These are phyloP conservation scores for Hydractinia echinata DNA, from an alignment of 30 jellyfish, hydroid and myxozoan species.

Conservation along the genomic window DNA sequence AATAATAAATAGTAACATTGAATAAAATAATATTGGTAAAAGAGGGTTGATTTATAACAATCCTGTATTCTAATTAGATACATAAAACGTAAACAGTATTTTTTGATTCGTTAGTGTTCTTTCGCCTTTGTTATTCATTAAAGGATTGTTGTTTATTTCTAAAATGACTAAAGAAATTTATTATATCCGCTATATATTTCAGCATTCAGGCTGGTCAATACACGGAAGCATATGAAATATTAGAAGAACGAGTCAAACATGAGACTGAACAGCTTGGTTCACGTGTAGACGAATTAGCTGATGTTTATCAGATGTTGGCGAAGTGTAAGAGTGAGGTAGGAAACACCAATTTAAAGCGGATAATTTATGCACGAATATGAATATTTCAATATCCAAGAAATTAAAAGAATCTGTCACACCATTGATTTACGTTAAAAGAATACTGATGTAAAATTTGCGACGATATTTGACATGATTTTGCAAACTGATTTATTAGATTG, in stretches of 20 bases:
- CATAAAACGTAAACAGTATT: no score
- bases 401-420: no score
- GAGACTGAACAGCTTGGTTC: constrained; percentile 65
- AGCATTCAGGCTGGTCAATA: constrained; percentile 85
- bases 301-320: constrained; percentile 71
- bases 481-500: constrained; percentile 40
- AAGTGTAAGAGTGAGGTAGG: constrained; percentile 88
- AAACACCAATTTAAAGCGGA: background rate
- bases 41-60: no score
- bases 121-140: no score
- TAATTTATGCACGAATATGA: no score
- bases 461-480: no score
- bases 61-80: no score
- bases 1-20: no score
- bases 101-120: no score
- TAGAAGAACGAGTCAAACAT: constrained; percentile 58
- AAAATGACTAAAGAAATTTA: background rate
- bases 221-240: constrained; percentile 51
- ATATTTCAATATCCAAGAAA: no score
- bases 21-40: no score
- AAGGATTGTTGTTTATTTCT: background rate
- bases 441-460: background rate
- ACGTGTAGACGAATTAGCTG: constrained; percentile 76
- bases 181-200: background rate
- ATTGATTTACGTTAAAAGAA: background rate